phyloP scores from a whole-genome alignment of 2,113 vertebrate species.

The Alaudala cheleensis region DNA sequence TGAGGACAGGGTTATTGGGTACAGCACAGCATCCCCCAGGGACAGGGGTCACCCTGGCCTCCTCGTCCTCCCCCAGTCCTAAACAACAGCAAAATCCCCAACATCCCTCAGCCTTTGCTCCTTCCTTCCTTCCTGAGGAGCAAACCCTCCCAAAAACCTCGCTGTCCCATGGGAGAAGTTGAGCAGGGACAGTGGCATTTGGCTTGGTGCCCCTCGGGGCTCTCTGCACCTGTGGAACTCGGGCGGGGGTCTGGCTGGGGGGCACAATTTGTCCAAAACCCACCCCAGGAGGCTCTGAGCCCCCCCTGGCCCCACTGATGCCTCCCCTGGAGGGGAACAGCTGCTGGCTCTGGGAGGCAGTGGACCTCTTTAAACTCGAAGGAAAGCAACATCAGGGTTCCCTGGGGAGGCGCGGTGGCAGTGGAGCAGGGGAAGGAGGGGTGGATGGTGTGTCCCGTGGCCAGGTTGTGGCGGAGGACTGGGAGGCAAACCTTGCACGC shows the following conservation, averaged over 20 bases:
- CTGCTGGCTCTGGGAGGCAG: constrained; percentile 79
- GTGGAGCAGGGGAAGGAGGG: constrained; percentile 69
- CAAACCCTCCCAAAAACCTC: neutral
- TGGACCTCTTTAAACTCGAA: constrained; percentile 83
- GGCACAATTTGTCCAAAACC: constrained; percentile 9
- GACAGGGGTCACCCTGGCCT: neutral
- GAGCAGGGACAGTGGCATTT: neutral
- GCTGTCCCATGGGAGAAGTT: rapidly evolving
- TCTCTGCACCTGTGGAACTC: neutral
- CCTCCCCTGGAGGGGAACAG: constrained; percentile 58
- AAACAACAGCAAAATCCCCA: neutral
- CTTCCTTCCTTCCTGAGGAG: neutral
- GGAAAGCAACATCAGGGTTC: constrained; percentile 76
- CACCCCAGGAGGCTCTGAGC: constrained; percentile 12
- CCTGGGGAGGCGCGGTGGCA: constrained; percentile 71
- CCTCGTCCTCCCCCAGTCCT: neutral
- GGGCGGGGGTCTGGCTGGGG: neutral
- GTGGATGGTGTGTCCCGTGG: constrained; percentile 70
- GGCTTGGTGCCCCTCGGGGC: rapidly evolving
- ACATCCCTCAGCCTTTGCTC: neutral
- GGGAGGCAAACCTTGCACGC: constrained; percentile 99
- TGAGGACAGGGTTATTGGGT: neutral
- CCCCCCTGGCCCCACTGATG: neutral
- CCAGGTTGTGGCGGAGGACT: constrained; percentile 76
- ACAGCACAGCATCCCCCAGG: neutral